Conservation (phyloP, 1,140 invertebrate species). For the Gryllus bimaculatus region DNA sequence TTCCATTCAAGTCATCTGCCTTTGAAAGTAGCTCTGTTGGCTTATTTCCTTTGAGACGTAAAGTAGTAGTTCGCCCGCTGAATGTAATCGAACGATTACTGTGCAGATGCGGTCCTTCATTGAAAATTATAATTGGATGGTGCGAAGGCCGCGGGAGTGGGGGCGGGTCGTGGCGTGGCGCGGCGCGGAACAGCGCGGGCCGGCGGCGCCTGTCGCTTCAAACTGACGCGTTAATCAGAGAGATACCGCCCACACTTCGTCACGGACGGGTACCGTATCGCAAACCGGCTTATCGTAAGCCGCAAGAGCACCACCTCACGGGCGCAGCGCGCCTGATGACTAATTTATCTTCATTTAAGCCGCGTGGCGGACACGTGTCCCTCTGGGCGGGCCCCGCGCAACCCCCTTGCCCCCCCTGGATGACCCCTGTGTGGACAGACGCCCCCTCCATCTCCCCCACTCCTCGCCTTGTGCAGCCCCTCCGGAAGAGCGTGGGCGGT, state of each 20-base stretch:
- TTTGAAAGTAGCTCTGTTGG: too few relatives aligned
- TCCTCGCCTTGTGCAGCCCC: too few relatives aligned
- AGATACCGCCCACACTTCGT: not conserved
- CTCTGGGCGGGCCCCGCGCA: not conserved
- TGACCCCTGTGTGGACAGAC: too few relatives aligned
- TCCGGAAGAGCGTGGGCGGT: too few relatives aligned
- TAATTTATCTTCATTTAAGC: slow-evolving; percentile 6
- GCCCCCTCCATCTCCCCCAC: too few relatives aligned
- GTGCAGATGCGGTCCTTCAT: not conserved
- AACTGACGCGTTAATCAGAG: not conserved
- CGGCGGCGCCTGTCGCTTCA: not conserved
- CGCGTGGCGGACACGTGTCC: not conserved
- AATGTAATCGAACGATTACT: not conserved
- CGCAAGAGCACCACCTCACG: not conserved
- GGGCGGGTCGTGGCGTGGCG: too few relatives aligned
- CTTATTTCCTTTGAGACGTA: too few relatives aligned
- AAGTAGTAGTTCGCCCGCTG: too few relatives aligned
- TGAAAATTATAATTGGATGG: not conserved
- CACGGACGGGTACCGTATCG: not conserved
- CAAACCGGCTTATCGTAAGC: not conserved
- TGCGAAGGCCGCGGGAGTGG: too few relatives aligned
- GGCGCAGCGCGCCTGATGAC: not conserved
- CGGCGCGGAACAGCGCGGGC: not conserved
- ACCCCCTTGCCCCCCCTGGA: too few relatives aligned
- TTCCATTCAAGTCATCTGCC: too few relatives aligned